Conservation (phyloP, 2,797 vertebrate genomes). For the Paguma larvata region DNA sequence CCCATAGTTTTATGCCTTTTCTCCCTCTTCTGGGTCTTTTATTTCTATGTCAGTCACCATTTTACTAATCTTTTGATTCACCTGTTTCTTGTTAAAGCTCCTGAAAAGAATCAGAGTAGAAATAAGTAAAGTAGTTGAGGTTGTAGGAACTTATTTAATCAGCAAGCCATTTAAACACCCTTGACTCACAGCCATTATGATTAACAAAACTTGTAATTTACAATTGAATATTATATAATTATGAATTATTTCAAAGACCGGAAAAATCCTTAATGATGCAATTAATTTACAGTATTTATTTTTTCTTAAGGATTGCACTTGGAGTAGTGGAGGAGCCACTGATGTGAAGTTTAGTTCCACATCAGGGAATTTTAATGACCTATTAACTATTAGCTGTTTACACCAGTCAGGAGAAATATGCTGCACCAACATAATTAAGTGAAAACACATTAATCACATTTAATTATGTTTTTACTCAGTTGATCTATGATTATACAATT, state of each 20-base stretch:
- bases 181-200: not conserved
- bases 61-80: not conserved
- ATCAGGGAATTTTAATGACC: slow-evolving; percentile 20
- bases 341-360: not conserved
- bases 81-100: not conserved
- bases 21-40: not conserved
- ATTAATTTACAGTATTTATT: slow-evolving; percentile 60
- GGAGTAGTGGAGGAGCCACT: not conserved
- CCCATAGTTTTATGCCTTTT: not conserved
- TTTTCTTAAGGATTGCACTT: slow-evolving; percentile 51
- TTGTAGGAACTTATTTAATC: slow-evolving; percentile 26
- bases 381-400: slow-evolving; percentile 46
- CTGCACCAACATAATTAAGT: slow-evolving; percentile 20
- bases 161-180: slow-evolving; percentile 26
- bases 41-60: not conserved
- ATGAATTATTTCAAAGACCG: slow-evolving; percentile 48
- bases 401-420: not conserved
- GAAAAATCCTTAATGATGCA: not conserved
- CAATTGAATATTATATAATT: slow-evolving; percentile 49
- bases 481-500: slow-evolving; percentile 34
- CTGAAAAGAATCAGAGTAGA: not conserved
- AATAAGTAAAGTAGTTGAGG: slow-evolving; percentile 32
- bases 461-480: slow-evolving; percentile 37
- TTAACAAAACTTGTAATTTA: slow-evolving; percentile 44
- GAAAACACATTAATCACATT: slow-evolving; percentile 58